Evolutionary conservation across 2,888 invertebrate genomes (phyloP), one percentile per base, ranked within the genome.

Genomic region (Hipparchia sbordonii): DNA sequence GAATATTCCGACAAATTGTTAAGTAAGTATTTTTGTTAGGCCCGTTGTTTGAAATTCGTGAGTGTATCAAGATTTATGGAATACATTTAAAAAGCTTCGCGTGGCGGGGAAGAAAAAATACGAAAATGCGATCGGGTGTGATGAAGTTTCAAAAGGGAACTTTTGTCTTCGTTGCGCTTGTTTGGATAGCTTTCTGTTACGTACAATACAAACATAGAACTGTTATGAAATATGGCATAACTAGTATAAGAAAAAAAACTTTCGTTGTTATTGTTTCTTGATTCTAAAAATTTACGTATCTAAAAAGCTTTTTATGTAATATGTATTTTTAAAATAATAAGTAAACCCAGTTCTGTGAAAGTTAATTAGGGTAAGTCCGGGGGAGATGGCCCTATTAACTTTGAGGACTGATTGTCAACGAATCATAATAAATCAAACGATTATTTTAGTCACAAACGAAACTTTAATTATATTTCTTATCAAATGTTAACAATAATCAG

Each of bases 11-110:
- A 77, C 77, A 78, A 78, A 79, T 79, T 79, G 79, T 72, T 74
- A 76, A 78, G 74, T 85, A 85, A 89, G 87, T 91, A 91, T 91
- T 91, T 88, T 91, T 90, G 87, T 89, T 88, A 79, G 81, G 79
- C 78, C 79, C 79, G 75, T 80, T 84, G 82, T 84, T 85, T 76
- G 81, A 85, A 88, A 86, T 88, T 88, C 85, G 80, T 83, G 87
- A 89, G 85, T 89, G 83, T 88, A 86, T 85, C 85, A 83, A 84
- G 88, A 89, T 88, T 90, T 89, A 89, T 89, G 90, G 90, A 89
- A 89, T 89, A 90, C 82, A 86, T 90, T 89, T 85, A 83, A 84
- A 85, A 86, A 89, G 85, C 39, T 86, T 85, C 84, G 83, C 78
- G 78, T 82, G 80, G 75, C 85, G 72, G 70, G 78, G 75, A 87